Conservation (phyloP, 2,797 vertebrate species). For the Acridotheres tristis region DNA sequence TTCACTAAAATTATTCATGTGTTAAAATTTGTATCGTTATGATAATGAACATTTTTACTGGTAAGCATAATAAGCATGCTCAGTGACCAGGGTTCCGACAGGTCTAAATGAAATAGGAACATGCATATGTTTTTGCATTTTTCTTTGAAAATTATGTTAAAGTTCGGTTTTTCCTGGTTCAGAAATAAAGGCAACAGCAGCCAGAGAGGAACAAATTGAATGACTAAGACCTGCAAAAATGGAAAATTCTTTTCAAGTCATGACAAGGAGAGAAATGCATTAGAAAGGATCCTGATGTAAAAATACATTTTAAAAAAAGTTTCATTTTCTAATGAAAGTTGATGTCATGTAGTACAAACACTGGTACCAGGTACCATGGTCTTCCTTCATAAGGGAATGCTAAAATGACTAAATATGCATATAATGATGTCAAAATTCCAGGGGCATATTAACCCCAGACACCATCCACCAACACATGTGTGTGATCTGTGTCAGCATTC, state of each 20-base stretch:
- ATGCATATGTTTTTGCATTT: neutral
- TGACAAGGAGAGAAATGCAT: neutral
- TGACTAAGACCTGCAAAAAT: neutral
- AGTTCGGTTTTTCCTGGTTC: neutral
- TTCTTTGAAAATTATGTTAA: neutral
- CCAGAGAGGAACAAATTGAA: neutral
- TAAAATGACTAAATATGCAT: neutral
- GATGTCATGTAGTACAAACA: neutral
- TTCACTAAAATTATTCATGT: neutral
- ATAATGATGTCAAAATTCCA: neutral
- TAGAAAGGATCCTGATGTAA: neutral
- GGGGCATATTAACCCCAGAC: neutral
- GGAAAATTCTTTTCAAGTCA: neutral
- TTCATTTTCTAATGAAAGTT: neutral
- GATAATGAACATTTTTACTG: neutral
- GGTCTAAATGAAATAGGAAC: neutral
- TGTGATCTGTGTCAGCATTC: neutral
- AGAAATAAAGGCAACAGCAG: neutral
- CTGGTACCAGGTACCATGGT: fast-evolving
- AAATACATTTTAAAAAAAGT: neutral
- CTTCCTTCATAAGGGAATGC: neutral
- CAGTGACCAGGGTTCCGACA: too few relatives aligned
- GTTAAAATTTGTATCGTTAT: neutral
- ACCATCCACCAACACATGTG: neutral
- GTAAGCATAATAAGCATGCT: neutral